These are phyloP conservation scores for Garra rufa DNA, from an alignment of 2,113 vertebrate genomes.

Conservation along the genomic window DNA sequence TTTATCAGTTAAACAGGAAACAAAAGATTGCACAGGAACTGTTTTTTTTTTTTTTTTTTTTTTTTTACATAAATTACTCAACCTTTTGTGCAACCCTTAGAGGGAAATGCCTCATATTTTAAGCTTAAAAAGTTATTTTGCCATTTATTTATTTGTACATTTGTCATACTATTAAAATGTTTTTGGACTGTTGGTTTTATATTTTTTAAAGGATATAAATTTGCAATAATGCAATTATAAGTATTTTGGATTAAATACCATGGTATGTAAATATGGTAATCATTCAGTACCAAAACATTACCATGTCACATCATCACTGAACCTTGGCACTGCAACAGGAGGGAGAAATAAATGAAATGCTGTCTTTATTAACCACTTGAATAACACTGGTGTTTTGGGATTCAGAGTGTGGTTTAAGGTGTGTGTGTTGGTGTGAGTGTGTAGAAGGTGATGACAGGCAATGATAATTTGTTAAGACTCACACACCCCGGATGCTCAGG, in stretches of 20 bases:
- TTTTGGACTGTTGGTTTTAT: neutral
- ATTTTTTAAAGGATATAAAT: neutral
- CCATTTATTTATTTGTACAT: neutral
- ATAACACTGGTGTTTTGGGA: neutral
- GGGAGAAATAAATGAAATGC: neutral
- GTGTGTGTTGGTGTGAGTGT: neutral
- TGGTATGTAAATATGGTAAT: neutral
- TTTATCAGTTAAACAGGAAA: neutral
- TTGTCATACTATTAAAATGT: neutral
- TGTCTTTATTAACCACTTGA: neutral
- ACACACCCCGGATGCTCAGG: neutral
- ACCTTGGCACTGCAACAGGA: neutral
- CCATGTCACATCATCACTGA: neutral
- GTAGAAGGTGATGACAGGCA: neutral
- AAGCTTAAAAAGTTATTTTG: neutral
- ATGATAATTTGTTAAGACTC: neutral
- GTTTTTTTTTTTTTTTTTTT: too few relatives aligned
- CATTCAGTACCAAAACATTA: neutral
- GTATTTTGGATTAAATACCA: neutral
- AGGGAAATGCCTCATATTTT: neutral
- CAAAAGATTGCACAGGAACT: neutral
- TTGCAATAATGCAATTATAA: neutral
- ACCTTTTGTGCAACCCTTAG: neutral
- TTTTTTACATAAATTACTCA: neutral
- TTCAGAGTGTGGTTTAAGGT: neutral